phyloP scores from a whole-genome alignment of 2,888 invertebrate genomes.

The Noctua pronuba region DNA sequence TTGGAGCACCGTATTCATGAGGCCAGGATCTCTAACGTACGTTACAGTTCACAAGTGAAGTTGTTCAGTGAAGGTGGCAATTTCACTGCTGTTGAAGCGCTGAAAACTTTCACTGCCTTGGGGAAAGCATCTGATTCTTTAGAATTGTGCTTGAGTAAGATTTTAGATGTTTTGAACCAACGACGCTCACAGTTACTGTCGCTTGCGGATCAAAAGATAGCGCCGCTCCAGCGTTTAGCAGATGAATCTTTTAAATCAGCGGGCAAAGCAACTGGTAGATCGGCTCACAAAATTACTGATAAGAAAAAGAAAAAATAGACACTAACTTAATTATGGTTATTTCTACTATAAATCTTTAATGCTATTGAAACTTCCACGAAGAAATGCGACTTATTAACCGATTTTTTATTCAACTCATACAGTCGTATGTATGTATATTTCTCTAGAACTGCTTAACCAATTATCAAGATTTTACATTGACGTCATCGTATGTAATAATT shows the following conservation, averaged over 20 bases:
- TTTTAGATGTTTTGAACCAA: conserved; percentile 73
- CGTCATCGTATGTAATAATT: background rate
- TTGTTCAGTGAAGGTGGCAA: conserved; percentile 80
- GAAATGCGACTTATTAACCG: background rate
- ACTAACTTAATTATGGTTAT: background rate
- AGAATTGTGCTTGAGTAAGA: conserved; percentile 72
- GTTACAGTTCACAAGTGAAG: conserved; percentile 77
- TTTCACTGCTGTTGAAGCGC: conserved; percentile 79
- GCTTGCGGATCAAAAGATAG: conserved; percentile 74
- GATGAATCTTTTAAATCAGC: conserved; percentile 72
- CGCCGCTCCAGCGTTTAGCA: conserved; percentile 73
- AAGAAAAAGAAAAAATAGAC: conserved; percentile 71
- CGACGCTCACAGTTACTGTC: conserved; percentile 74
- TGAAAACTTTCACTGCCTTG: conserved; percentile 71
- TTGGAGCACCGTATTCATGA: conserved; percentile 78
- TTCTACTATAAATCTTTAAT: background rate
- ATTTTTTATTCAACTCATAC: background rate
- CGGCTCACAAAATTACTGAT: conserved; percentile 55
- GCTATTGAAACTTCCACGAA: background rate
- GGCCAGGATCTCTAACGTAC: conserved; percentile 82
- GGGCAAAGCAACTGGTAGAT: conserved; percentile 62
- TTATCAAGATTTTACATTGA: background rate
- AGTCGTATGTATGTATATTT: background rate
- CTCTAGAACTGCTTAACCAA: background rate
- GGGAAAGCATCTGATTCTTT: conserved; percentile 77